phyloP scores from a whole-genome alignment of 2,113 vertebrate genomes.

The Paedocypris sp. region DNA sequence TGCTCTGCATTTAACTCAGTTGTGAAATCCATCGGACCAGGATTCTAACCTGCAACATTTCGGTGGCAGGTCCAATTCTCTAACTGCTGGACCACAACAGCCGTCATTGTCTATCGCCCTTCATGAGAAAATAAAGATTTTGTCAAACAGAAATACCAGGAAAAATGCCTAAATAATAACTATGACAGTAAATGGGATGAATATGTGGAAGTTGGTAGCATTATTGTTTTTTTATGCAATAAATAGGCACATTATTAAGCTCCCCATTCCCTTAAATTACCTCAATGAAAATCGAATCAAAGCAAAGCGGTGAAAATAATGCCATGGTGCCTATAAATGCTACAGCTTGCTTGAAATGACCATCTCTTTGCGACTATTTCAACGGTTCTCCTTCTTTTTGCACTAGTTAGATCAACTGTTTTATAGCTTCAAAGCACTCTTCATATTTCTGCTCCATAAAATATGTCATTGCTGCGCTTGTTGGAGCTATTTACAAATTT shows the following conservation, averaged over 20 bases:
- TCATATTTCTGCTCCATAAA: conserved; percentile 40
- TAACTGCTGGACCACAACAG: too few species aligned
- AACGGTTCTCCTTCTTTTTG: conserved; percentile 32
- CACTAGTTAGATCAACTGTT: conserved; percentile 38
- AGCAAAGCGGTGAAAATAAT: conserved; percentile 29
- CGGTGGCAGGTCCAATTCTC: too few species aligned
- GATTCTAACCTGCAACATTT: too few species aligned
- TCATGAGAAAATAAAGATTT: too few species aligned
- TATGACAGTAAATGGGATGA: conserved; percentile 30
- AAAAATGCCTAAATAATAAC: conserved; percentile 37
- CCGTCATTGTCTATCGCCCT: too few species aligned
- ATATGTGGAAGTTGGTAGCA: conserved; percentile 46
- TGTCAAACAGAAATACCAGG: too few species aligned
- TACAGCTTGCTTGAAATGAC: conserved; percentile 44
- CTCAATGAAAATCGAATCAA: conserved; percentile 25
- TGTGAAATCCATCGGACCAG: too few species aligned
- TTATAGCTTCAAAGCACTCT: conserved; percentile 25
- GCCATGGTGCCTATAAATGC: conserved; percentile 31
- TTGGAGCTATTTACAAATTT: conserved; percentile 50
- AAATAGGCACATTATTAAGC: conserved; percentile 54
- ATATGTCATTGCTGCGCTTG: conserved; percentile 46
- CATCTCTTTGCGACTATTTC: conserved; percentile 29
- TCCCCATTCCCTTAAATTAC: conserved; percentile 44
- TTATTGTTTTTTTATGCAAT: conserved; percentile 43
- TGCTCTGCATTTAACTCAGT: too few species aligned